Evolutionary conservation across 2,113 vertebrate species (phyloP).

Genomic region (Dolichallabes microphthalmus): DNA sequence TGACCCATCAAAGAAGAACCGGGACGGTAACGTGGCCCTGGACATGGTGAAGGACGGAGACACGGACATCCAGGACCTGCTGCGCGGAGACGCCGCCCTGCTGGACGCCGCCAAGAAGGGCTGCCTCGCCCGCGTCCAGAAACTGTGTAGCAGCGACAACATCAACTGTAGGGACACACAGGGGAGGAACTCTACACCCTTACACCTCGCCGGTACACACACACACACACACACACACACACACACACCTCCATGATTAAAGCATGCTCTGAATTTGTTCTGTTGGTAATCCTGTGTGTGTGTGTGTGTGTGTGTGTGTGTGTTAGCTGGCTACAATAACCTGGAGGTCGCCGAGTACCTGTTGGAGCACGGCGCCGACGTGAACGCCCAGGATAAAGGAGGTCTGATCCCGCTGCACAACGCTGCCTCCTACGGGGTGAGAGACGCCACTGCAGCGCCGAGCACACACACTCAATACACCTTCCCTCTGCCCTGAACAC

Average conservation of each 20-base stretch:
- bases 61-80: slow-evolving; percentile 96
- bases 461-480: not conserved
- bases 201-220: slow-evolving; percentile 88
- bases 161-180: slow-evolving; percentile 99
- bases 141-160: slow-evolving; percentile 93
- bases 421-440: slow-evolving; percentile 96
- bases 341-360: slow-evolving; percentile 98
- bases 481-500: too few relatives aligned
- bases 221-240: slow-evolving; percentile 8
- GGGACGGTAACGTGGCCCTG: slow-evolving; percentile 94
- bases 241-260: not conserved
- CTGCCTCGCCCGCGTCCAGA: slow-evolving; percentile 94
- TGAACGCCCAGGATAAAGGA: slow-evolving; percentile 98
- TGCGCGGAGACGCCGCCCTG: slow-evolving; percentile 91
- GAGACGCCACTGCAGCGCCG: slow-evolving; percentile 47
- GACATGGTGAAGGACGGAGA: slow-evolving; percentile 98
- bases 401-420: slow-evolving; percentile 98
- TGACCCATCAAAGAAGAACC: slow-evolving; percentile 96
- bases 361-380: slow-evolving; percentile 94
- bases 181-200: slow-evolving; percentile 93
- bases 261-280: not conserved
- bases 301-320: not conserved
- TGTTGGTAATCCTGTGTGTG: not conserved
- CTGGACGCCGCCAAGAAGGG: slow-evolving; percentile 97
- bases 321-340: slow-evolving; percentile 95